These are phyloP conservation scores for Orchesellides sinensis DNA, from an alignment of 2,888 invertebrate genomes.

Conservation along the genomic window DNA sequence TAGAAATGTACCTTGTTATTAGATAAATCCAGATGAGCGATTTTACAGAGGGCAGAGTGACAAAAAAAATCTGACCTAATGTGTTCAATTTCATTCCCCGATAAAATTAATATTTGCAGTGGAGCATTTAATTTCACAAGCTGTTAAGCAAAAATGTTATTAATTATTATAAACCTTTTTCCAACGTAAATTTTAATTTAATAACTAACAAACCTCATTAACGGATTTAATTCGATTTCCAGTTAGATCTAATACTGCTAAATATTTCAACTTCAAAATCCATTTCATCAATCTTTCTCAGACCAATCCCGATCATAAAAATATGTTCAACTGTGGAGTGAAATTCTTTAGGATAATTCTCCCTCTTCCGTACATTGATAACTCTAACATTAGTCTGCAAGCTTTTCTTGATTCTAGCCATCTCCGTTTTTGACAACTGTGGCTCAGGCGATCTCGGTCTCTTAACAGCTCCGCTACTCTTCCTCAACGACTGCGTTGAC, in stretches of 20 bases:
- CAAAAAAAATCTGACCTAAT: slow-evolving; percentile 48
- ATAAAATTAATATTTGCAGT: slow-evolving; percentile 29
- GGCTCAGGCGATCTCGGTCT: slow-evolving; percentile 45
- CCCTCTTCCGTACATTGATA: slow-evolving; percentile 18
- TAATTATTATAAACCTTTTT: not conserved
- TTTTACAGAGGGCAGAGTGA: slow-evolving; percentile 1
- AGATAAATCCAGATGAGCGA: slow-evolving; percentile 39
- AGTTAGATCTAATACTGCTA: slow-evolving; percentile 29
- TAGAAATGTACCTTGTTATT: slow-evolving; percentile 49
- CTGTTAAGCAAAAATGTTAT: slow-evolving; percentile 23
- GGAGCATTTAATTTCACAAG: slow-evolving; percentile 11
- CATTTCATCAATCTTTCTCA: slow-evolving; percentile 46
- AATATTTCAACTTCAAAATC: slow-evolving; percentile 17
- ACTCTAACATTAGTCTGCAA: not conserved
- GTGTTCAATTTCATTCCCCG: slow-evolving; percentile 42
- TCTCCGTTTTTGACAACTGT: slow-evolving; percentile 23
- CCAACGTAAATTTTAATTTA: no score
- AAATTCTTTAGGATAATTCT: slow-evolving; percentile 60
- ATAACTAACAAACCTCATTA: slow-evolving; percentile 26
- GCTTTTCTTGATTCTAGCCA: slow-evolving; percentile 14
- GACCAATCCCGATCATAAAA: slow-evolving; percentile 17
- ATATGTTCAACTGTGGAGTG: not conserved
- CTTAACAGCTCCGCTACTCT: slow-evolving; percentile 16
- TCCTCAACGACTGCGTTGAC: not conserved
- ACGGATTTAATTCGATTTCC: slow-evolving; percentile 37